Evolutionary conservation across 2,797 vertebrate species (phyloP).

Genomic region (Echeneis naucrates): DNA sequence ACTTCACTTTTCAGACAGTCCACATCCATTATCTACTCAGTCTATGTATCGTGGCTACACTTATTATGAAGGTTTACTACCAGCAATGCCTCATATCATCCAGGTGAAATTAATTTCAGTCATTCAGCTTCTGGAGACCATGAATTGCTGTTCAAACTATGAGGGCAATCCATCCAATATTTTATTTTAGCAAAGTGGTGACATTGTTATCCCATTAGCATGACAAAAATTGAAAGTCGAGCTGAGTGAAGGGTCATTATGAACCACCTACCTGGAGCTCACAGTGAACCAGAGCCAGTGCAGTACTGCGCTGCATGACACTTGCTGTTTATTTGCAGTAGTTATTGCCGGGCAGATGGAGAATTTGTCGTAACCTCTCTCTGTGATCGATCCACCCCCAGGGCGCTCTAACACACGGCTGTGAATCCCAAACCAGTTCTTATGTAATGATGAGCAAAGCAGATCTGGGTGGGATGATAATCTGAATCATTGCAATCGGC

Average conservation of each 20-base stretch:
- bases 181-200: neutral
- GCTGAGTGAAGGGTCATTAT: neutral
- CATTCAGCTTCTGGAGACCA: neutral
- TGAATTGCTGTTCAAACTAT: neutral
- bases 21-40: too few relatives aligned
- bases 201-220: too few relatives aligned
- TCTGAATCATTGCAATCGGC: slow-evolving; percentile 76
- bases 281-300: neutral
- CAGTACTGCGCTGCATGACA: slow-evolving; percentile 5
- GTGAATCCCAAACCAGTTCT: slow-evolving; percentile 65
- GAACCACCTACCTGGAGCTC: neutral
- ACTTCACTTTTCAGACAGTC: too few relatives aligned
- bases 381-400: slow-evolving; percentile 72
- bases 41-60: too few relatives aligned
- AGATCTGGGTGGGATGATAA: slow-evolving; percentile 66
- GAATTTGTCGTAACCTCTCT: slow-evolving; percentile 65
- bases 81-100: too few relatives aligned
- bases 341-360: slow-evolving; percentile 50
- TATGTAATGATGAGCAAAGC: slow-evolving; percentile 75
- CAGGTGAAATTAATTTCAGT: neutral
- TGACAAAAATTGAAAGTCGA: neutral
- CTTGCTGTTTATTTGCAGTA: slow-evolving; percentile 33
- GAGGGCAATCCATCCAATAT: neutral
- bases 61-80: neutral
- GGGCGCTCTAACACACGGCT: slow-evolving; percentile 63